A percentile compares a stretch with the other conserved stretches of the same genome.
Evolutionary conservation across 1,140 invertebrate genomes (phyloP).

Genomic region (Drosophila nannoptera): DNA sequence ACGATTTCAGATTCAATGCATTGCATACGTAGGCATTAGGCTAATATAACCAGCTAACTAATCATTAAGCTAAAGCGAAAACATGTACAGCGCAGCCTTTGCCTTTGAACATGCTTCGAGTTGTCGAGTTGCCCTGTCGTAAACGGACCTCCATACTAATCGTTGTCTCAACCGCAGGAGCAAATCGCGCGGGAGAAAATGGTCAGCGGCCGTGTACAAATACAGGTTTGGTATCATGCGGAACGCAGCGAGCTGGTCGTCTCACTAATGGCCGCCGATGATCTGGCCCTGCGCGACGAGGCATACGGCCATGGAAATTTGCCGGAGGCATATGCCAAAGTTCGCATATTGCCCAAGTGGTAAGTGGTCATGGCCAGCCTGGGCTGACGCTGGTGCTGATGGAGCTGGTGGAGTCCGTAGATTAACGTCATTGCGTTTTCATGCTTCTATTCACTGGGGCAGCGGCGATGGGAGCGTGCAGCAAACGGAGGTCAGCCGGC

Average conservation of each 20-base stretch:
- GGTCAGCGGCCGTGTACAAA: slow-evolving; percentile 88
- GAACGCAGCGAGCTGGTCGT: slow-evolving; percentile 90
- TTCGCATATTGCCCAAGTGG: slow-evolving; percentile 88
- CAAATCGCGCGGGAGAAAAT: slow-evolving; percentile 86
- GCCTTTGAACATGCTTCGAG: slow-evolving; percentile 12
- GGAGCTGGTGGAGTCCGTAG: too few species aligned
- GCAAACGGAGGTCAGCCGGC: slow-evolving; percentile 89
- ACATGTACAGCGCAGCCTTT: slow-evolving; percentile 25
- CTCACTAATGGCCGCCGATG: slow-evolving; percentile 89
- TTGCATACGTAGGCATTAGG: slow-evolving; percentile 38
- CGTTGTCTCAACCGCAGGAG: slow-evolving; percentile 80
- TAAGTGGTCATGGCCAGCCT: slow-evolving; percentile 79
- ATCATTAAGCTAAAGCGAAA: slow-evolving; percentile 6
- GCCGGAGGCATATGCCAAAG: slow-evolving; percentile 90
- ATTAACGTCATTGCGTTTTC: background rate
- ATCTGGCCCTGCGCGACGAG: slow-evolving; percentile 88
- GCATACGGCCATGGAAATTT: slow-evolving; percentile 85
- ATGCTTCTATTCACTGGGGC: slow-evolving; percentile 22
- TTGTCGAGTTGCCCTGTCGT: slow-evolving; percentile 1
- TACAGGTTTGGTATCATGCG: slow-evolving; percentile 92
- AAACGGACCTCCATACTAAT: slow-evolving; percentile 35
- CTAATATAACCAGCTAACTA: slow-evolving; percentile 28
- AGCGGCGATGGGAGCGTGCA: slow-evolving; percentile 86
- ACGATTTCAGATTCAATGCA: slow-evolving; percentile 14
- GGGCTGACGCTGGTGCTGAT: background rate